A percentile compares a stretch with the other conserved stretches of the same genome.
Conservation (phyloP, 1,140 invertebrate genomes). For the Zeugodacus cucurbitae region DNA sequence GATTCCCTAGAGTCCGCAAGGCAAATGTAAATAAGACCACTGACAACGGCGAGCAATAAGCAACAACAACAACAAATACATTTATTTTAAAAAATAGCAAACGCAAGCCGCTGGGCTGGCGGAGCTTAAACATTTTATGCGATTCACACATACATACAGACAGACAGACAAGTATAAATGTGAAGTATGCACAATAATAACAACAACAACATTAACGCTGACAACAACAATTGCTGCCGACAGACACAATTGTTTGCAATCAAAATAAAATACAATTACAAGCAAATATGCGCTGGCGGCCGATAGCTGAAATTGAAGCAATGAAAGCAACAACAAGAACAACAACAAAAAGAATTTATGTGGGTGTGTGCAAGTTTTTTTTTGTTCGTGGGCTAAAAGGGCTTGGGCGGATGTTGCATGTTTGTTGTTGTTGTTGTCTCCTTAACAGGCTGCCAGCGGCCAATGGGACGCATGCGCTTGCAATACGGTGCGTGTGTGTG, state of each 20-base stretch:
- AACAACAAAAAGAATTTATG: background rate
- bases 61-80: background rate
- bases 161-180: too few species aligned
- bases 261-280: conserved; percentile 12
- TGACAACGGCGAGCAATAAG: conserved; percentile 27
- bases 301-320: background rate
- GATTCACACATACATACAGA: background rate
- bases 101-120: background rate
- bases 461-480: background rate
- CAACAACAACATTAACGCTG: conserved; percentile 21
- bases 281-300: background rate
- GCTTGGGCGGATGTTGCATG: background rate
- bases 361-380: background rate
- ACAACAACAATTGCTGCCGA: conserved; percentile 22
- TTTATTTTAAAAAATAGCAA: background rate
- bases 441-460: background rate
- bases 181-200: conserved; percentile 11
- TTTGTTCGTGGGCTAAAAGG: background rate
- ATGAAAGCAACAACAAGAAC: background rate
- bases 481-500: too few species aligned
- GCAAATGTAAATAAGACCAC: conserved; percentile 20
- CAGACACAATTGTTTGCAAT: conserved; percentile 39
- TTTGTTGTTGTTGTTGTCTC: background rate
- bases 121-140: background rate
- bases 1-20: conserved; percentile 12